phyloP scores from a whole-genome alignment of 2,113 vertebrate species.

The Malurus elegans region DNA sequence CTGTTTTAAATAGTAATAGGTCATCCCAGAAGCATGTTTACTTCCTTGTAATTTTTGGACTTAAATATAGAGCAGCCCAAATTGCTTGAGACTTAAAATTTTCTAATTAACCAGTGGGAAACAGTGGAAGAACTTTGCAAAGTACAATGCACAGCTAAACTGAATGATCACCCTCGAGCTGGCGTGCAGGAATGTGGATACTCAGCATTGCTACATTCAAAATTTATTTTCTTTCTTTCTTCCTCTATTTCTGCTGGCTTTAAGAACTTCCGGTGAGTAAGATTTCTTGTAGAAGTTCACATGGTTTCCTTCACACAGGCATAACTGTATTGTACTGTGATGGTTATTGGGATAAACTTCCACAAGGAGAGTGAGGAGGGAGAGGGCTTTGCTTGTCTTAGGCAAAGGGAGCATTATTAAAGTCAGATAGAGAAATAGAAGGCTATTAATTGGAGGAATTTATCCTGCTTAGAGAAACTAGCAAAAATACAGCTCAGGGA shows the following conservation, averaged over 20 bases:
- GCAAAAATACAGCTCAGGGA: neutral
- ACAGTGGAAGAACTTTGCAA: neutral
- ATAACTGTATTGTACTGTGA: neutral
- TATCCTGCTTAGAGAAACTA: neutral
- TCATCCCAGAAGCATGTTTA: neutral
- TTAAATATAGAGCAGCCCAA: neutral
- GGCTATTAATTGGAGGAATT: neutral
- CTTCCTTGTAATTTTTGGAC: neutral
- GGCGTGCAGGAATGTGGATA: accelerated
- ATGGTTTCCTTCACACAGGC: neutral
- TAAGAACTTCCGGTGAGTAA: neutral
- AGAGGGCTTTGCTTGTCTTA: neutral
- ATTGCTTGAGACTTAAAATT: neutral
- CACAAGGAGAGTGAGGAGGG: neutral
- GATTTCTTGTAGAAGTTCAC: neutral
- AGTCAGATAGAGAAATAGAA: neutral
- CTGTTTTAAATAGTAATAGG: neutral
- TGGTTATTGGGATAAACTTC: neutral
- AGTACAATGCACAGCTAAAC: neutral
- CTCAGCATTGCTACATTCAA: neutral
- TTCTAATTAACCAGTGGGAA: neutral
- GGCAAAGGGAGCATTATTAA: neutral
- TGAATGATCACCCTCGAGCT: neutral
- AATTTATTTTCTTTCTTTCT: neutral
- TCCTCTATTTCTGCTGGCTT: neutral